Percentiles rank a stretch among this genome's conserved stretches.
phyloP scores from a whole-genome alignment of 1,140 invertebrate genomes.

The Sarcophaga peregrina region DNA sequence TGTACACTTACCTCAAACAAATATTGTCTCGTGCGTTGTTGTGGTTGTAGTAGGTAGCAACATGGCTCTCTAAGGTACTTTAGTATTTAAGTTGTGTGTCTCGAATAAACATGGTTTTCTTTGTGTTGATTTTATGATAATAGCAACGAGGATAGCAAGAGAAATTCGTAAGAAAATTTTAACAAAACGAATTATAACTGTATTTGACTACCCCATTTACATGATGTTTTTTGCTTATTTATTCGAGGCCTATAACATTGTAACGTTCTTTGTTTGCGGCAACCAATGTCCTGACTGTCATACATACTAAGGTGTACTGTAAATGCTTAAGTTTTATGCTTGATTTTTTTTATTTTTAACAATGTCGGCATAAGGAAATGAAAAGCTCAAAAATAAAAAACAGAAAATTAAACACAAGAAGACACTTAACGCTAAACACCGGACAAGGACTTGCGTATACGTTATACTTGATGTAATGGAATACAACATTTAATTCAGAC shows the following conservation, averaged over 20 bases:
- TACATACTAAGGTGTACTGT: background rate
- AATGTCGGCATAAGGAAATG: background rate
- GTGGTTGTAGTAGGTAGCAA: background rate
- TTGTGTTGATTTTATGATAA: background rate
- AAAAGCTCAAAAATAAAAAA: background rate
- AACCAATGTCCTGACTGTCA: background rate
- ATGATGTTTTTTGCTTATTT: background rate
- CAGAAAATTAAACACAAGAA: constrained; percentile 2
- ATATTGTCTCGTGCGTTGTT: background rate
- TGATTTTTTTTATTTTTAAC: background rate
- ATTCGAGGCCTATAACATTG: too few species aligned
- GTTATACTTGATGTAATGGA: constrained; percentile 5
- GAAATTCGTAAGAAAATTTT: background rate
- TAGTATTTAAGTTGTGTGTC: background rate
- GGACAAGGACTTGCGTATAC: background rate
- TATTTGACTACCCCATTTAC: background rate
- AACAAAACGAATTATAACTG: background rate
- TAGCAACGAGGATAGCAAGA: background rate
- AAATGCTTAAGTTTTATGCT: background rate
- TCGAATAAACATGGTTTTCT: too few species aligned
- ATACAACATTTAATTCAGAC: background rate
- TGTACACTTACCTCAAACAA: background rate
- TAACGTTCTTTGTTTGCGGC: background rate
- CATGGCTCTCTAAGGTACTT: background rate
- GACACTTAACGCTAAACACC: background rate